These are phyloP conservation scores for Gobio occitaniae DNA, from an alignment of 2,797 vertebrate species.

Conservation along the genomic window DNA sequence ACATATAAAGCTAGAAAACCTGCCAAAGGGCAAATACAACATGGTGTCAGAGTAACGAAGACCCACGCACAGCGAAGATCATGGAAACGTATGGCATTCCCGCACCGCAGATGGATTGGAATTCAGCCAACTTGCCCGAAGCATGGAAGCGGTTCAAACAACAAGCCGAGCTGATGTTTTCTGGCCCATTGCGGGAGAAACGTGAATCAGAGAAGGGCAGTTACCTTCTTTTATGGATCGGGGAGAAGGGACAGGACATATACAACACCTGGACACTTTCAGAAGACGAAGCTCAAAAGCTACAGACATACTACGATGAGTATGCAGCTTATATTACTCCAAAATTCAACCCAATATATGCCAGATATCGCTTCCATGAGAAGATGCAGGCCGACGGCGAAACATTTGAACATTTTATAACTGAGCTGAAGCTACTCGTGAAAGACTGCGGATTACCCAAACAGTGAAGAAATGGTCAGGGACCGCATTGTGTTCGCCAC, in stretches of 20 bases:
- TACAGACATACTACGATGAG: conserved; percentile 17
- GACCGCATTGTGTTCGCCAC: background rate
- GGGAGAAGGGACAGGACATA: conserved; percentile 25
- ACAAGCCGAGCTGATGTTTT: conserved; percentile 37
- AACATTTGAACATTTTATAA: no score
- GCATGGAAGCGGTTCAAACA: conserved; percentile 20
- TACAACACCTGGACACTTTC: conserved; percentile 22
- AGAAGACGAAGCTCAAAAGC: background rate
- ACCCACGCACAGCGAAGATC: background rate
- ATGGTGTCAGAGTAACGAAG: conserved; percentile 21
- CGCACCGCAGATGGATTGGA: conserved; percentile 17
- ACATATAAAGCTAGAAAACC: background rate
- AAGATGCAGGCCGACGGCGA: background rate
- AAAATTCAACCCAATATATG: background rate
- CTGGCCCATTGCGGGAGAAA: background rate
- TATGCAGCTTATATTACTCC: conserved; percentile 7
- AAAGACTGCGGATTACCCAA: no score
- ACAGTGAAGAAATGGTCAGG: no score
- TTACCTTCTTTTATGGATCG: conserved; percentile 26
- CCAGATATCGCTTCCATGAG: background rate
- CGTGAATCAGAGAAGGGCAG: conserved; percentile 31
- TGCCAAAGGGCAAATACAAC: conserved; percentile 16
- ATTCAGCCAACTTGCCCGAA: conserved; percentile 1
- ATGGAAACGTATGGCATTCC: background rate
- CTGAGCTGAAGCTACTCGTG: no score